Conservation (phyloP, 1,140 invertebrate species). For the Sycophaga agraensis region DNA sequence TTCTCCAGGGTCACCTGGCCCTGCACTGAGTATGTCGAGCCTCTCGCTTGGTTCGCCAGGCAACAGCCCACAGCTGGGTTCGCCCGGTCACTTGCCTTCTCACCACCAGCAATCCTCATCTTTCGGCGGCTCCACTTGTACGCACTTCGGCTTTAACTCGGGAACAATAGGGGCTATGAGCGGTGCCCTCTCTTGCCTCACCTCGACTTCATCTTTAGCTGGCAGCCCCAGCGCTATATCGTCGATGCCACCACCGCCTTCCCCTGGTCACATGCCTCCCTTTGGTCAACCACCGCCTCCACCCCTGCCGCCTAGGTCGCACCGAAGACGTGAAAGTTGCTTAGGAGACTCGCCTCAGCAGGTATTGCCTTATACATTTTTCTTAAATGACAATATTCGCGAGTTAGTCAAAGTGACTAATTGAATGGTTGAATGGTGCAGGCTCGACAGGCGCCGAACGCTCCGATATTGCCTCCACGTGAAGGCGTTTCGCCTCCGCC, state of each 20-base stretch:
- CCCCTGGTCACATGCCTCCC: conserved; percentile 40
- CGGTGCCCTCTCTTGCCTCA: conserved; percentile 37
- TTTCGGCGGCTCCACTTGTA: conserved; percentile 36
- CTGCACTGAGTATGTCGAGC: conserved; percentile 46
- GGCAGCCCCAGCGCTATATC: conserved; percentile 57
- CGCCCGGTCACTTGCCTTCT: conserved; percentile 44
- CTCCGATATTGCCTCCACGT: conserved; percentile 64
- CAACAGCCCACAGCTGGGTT: conserved; percentile 52
- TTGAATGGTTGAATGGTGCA: no score
- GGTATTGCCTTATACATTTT: conserved; percentile 34
- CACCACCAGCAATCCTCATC: conserved; percentile 46
- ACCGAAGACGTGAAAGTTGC: conserved; percentile 62
- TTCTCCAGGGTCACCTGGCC: conserved; percentile 48
- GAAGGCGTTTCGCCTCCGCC: conserved; percentile 63
- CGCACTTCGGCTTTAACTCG: conserved; percentile 54
- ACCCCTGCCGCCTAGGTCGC: conserved; percentile 62
- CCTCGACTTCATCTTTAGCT: conserved; percentile 37
- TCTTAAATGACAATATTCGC: conserved; percentile 8
- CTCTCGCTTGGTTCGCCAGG: conserved; percentile 50
- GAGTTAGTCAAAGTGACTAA: no score
- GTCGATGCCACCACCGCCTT: conserved; percentile 52
- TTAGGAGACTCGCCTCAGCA: conserved; percentile 63
- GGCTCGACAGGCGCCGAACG: conserved; percentile 63
- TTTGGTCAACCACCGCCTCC: conserved; percentile 57
- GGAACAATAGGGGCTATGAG: conserved; percentile 46